Evolutionary conservation across 1,140 invertebrate genomes (phyloP).

Genomic region (Drosophila navojoa): DNA sequence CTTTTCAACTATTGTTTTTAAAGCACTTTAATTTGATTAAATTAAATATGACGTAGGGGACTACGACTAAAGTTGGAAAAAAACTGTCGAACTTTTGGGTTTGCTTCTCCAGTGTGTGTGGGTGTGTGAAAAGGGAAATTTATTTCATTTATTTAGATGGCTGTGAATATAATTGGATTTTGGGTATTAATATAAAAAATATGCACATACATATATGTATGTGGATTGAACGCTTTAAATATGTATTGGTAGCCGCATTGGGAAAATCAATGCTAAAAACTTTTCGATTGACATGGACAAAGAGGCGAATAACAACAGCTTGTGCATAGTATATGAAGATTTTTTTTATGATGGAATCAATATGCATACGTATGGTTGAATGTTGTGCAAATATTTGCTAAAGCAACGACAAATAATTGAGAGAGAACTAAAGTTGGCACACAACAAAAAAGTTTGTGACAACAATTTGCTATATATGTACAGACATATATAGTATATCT

Average conservation of each 20-base stretch:
- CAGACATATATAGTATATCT: neutral
- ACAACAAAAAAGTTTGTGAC: constrained; percentile 5
- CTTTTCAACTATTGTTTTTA: constrained; percentile 6
- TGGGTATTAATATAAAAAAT: neutral
- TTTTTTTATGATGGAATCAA: constrained; percentile 16
- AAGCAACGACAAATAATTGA: constrained; percentile 11
- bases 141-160: constrained; percentile 2
- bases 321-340: neutral
- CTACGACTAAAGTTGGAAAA: constrained; percentile 1
- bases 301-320: neutral
- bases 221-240: neutral
- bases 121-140: neutral
- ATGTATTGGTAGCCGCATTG: neutral
- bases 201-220: neutral
- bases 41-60: constrained; percentile 8
- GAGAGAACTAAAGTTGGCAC: constrained; percentile 3
- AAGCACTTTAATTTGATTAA: constrained; percentile 11
- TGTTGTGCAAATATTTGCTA: constrained; percentile 11
- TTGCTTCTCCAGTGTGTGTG: too few species aligned
- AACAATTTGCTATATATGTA: constrained; percentile 4
- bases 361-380: constrained; percentile 13
- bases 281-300: neutral
- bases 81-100: constrained; percentile 7
- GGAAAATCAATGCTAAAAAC: constrained; percentile 8
- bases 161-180: constrained; percentile 4